Conservation (phyloP, 2,113 vertebrate genomes). For the Phylloscopus trochiloides region DNA sequence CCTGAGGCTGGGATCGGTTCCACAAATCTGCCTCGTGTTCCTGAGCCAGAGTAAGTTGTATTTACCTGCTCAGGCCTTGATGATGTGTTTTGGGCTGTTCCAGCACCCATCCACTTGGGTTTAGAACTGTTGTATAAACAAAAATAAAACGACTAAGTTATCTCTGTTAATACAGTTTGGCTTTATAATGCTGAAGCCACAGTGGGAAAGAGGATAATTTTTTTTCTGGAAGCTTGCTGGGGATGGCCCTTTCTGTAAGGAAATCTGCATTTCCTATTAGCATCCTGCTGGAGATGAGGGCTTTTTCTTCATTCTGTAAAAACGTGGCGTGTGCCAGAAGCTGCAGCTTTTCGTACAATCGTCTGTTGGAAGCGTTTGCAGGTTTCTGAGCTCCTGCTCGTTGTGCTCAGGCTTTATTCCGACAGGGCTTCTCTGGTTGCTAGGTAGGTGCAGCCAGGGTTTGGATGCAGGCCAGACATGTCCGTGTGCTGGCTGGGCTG, state of each 20-base stretch:
- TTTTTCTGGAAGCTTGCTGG: not conserved
- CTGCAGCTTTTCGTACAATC: not conserved
- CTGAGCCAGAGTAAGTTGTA: not conserved
- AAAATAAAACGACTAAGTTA: not conserved
- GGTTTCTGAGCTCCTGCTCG: not conserved
- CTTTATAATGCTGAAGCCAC: not conserved
- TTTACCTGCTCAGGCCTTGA: not conserved
- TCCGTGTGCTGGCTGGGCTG: not conserved
- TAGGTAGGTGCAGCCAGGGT: not conserved
- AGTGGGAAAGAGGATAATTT: not conserved
- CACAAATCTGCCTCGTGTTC: not conserved
- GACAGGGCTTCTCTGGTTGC: not conserved
- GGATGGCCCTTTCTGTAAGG: not conserved
- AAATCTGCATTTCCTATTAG: not conserved
- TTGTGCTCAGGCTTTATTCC: not conserved
- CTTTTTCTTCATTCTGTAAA: not conserved
- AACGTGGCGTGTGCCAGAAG: not conserved
- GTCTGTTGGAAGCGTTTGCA: not conserved
- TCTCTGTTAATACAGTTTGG: not conserved
- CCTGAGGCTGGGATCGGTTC: not conserved
- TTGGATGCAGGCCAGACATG: not conserved
- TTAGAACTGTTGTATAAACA: not conserved
- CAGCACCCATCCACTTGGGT: not conserved
- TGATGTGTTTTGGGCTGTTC: not conserved
- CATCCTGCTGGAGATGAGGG: not conserved